Percentiles rank a stretch among this genome's conserved stretches.
These are phyloP conservation scores for Pelecanus crispus DNA, from an alignment of 2,113 vertebrate genomes.

Conservation along the genomic window DNA sequence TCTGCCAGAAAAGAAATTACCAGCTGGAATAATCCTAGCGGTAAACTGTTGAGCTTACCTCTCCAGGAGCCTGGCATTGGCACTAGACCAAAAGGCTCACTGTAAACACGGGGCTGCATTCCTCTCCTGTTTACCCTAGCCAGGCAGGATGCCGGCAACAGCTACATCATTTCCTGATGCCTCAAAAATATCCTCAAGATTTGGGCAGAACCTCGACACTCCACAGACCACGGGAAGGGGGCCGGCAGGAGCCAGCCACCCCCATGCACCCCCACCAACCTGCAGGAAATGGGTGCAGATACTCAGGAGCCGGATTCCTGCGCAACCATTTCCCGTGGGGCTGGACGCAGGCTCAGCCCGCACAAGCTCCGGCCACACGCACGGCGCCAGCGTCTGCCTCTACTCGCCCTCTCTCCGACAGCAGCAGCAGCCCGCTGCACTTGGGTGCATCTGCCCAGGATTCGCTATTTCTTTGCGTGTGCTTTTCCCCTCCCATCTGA, in stretches of 20 bases:
- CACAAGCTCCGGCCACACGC: rapidly evolving
- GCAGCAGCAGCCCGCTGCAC: neutral
- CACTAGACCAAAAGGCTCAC: neutral
- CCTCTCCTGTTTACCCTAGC: neutral
- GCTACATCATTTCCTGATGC: neutral
- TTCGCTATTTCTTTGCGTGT: rapidly evolving
- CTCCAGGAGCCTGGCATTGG: neutral
- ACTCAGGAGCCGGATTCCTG: neutral
- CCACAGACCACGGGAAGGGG: rapidly evolving
- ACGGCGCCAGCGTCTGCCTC: neutral
- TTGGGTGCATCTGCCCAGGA: neutral
- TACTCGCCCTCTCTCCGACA: rapidly evolving
- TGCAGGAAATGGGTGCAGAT: neutral
- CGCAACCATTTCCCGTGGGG: rapidly evolving
- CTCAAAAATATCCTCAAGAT: neutral
- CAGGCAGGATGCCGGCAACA: neutral
- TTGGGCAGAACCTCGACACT: neutral
- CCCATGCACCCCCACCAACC: neutral
- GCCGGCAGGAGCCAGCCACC: neutral
- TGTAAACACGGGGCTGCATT: neutral
- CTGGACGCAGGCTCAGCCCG: neutral
- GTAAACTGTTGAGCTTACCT: neutral
- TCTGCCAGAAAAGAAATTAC: neutral
- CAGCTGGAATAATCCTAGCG: neutral
- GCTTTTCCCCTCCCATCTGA: neutral